Evolutionary conservation across 2,888 invertebrate genomes (phyloP).

Genomic region (Xestobium rufovillosum): DNA sequence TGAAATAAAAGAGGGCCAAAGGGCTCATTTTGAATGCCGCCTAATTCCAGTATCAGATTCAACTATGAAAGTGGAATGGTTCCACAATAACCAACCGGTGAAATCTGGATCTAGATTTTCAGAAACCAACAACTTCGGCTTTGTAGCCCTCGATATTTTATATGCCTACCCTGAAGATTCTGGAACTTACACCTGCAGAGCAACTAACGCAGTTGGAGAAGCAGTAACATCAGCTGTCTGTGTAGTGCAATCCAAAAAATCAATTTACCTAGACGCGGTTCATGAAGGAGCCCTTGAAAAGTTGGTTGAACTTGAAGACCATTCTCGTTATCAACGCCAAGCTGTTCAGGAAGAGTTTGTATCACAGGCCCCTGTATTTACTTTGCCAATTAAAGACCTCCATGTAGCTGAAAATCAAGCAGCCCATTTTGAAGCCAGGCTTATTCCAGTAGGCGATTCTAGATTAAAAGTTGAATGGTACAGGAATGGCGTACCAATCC

Average conservation of each 20-base stretch:
- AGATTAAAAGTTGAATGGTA: slow-evolving; percentile 91
- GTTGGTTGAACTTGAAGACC: slow-evolving; percentile 74
- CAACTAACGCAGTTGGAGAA: slow-evolving; percentile 85
- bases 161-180: slow-evolving; percentile 94
- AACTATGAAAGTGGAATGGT: slow-evolving; percentile 93
- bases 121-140: slow-evolving; percentile 95
- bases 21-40: slow-evolving; percentile 91
- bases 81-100: slow-evolving; percentile 81
- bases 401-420: slow-evolving; percentile 84
- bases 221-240: slow-evolving; percentile 88
- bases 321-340: slow-evolving; percentile 65
- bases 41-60: slow-evolving; percentile 90
- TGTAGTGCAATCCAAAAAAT: slow-evolving; percentile 70
- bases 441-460: slow-evolving; percentile 91
- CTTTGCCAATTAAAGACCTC: slow-evolving; percentile 81
- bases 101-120: slow-evolving; percentile 93
- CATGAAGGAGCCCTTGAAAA: slow-evolving; percentile 79
- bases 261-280: slow-evolving; percentile 80
- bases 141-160: slow-evolving; percentile 93
- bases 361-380: slow-evolving; percentile 87
- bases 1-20: slow-evolving; percentile 88
- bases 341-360: slow-evolving; percentile 69
- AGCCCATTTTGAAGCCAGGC: slow-evolving; percentile 86
- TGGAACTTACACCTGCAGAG: slow-evolving; percentile 91
- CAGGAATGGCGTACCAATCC: slow-evolving; percentile 82